Conservation (phyloP, 1,140 invertebrate genomes). For the Leptinotarsa defecta region DNA sequence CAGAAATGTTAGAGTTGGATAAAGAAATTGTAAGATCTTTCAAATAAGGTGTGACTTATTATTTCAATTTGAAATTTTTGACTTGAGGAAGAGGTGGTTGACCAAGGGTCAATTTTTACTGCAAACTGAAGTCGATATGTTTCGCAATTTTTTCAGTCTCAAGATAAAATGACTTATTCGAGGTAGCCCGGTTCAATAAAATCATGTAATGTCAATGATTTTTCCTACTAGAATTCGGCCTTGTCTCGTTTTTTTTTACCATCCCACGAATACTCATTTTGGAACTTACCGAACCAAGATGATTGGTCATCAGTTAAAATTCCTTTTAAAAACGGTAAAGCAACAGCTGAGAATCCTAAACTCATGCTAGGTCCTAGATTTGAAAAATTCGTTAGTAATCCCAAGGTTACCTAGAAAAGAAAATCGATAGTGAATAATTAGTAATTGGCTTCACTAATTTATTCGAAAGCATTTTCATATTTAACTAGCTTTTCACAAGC, state of each 20-base stretch:
- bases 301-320: constrained; percentile 51
- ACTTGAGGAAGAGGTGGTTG: no score
- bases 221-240: background rate
- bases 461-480: no score
- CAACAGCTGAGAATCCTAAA: constrained; percentile 60
- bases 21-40: no score
- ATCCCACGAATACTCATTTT: background rate
- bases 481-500: no score
- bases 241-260: no score
- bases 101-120: no score
- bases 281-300: constrained; percentile 62
- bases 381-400: constrained; percentile 56
- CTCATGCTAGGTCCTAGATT: constrained; percentile 59
- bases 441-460: no score
- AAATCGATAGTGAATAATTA: no score
- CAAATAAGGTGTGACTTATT: no score
- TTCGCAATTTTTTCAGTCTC: background rate
- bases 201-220: no score
- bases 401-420: constrained; percentile 43
- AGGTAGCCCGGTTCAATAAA: background rate
- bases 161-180: background rate
- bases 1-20: no score
- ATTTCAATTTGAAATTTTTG: no score
- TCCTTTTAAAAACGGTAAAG: constrained; percentile 55
- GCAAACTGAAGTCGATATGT: background rate